A percentile compares a stretch with the other conserved stretches of the same genome.
Evolutionary conservation across 2,888 invertebrate genomes (phyloP).

Genomic region (Oeneis ivallda): DNA sequence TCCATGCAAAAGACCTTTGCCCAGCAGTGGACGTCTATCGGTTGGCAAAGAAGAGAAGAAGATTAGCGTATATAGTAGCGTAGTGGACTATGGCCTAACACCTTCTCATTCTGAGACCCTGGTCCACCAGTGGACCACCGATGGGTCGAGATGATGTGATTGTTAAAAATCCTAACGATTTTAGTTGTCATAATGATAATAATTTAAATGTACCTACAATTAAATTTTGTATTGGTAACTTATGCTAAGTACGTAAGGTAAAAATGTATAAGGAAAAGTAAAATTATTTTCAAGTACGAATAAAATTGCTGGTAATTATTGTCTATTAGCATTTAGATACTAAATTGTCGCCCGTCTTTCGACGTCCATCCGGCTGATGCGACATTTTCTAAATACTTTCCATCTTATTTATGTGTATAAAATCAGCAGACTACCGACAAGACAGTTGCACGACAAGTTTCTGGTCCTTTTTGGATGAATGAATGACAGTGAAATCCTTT

Average conservation of each 20-base stretch:
- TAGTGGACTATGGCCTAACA: too few species aligned
- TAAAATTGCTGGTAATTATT: conserved; percentile 25
- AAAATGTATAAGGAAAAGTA: conserved; percentile 9
- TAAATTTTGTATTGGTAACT: neutral
- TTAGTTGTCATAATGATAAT: too few species aligned
- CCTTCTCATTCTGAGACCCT: too few species aligned
- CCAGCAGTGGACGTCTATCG: too few species aligned
- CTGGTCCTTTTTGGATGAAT: conserved; percentile 21
- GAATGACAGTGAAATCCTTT: too few species aligned
- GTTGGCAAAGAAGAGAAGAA: too few species aligned
- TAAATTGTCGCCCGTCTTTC: conserved; percentile 23
- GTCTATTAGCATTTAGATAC: conserved; percentile 20
- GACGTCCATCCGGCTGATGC: conserved; percentile 42
- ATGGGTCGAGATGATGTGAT: too few species aligned
- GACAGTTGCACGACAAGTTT: conserved; percentile 9
- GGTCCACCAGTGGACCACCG: too few species aligned
- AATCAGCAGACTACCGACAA: conserved; percentile 12
- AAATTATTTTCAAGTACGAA: conserved; percentile 37
- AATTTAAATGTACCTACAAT: too few species aligned
- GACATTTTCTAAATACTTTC: conserved; percentile 44
- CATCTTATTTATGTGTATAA: conserved; percentile 42
- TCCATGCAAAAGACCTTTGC: too few species aligned
- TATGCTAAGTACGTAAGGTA: neutral
- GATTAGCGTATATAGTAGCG: too few species aligned
- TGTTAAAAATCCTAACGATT: too few species aligned